Base-by-base conservation (phyloP, 2,888 invertebrate genomes). In the Hemithea aestivaria region DNA sequence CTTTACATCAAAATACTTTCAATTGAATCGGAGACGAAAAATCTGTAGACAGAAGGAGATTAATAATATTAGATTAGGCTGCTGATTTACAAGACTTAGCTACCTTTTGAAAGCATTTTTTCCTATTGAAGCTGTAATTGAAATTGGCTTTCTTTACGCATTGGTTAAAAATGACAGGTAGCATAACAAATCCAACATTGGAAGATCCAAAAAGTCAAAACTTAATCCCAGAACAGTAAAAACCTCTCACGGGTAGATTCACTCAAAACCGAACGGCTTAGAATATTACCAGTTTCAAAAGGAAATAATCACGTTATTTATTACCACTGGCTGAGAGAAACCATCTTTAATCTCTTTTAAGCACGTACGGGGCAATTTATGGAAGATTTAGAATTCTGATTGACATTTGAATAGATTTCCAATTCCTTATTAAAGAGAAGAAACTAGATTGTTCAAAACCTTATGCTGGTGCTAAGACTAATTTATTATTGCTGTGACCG, bases 301-400 rank as follows among this genome's bases (percentile, higher is more conserved):
- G 73, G 78, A 81, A 80, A 81, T 84, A 83, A 87, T 85, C 83
- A 66, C 61, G 76, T 84, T 85, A 85, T 85, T 85, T 87, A 87
- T 85, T 82, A 63, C 82, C 61, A 58, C 53, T 61, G 68, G 64
- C 73, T 63, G 67, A 66, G 71, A 73, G 62, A 67, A 69, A 65
- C 68, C 73, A 74, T 72, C 62, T 83, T 75, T 84, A 87, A 85
- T 85, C 85, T 82, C 56, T 56, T 67, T 65, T 71, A 74, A 74
- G 77, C 73, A 76, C 76, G 75, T 77, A 72, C 61, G 61, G 59
- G 65, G 69, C 58, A 70, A 81, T 81, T 82, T 81, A 80, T 81
- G 66, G 68, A 64, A 78, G 79, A 83, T 83, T 82, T 78, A 76
- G 74, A 75, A 58, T 58, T 63, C 62, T 66, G 77, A 79, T 81